These are phyloP conservation scores for Parus major DNA, from an alignment of 2,113 vertebrate genomes.

Conservation along the genomic window DNA sequence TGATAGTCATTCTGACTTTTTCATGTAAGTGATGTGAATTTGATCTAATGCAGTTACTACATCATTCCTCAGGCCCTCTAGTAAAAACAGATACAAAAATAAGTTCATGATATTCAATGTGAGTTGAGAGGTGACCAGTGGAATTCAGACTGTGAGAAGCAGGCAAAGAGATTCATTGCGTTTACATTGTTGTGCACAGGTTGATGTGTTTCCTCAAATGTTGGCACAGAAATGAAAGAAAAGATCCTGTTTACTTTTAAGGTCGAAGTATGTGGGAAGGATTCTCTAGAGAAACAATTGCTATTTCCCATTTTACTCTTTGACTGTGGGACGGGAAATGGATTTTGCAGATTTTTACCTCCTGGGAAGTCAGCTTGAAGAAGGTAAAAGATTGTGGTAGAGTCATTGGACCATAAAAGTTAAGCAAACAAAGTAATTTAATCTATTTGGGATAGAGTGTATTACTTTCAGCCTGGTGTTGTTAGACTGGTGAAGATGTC, in stretches of 20 bases:
- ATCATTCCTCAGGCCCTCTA: background rate
- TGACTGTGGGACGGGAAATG: slow-evolving; percentile 3
- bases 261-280: background rate
- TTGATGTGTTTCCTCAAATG: background rate
- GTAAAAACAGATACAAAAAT: background rate
- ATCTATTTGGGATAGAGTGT: background rate
- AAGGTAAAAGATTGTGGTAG: background rate
- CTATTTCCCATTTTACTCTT: background rate
- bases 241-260: slow-evolving; percentile 8
- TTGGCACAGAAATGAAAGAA: background rate
- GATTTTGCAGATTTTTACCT: background rate
- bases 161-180: background rate
- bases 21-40: background rate
- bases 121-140: background rate
- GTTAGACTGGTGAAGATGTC: background rate
- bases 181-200: fast-evolving
- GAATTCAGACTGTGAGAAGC: background rate
- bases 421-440: background rate
- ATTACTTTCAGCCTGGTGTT: background rate
- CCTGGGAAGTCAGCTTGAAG: background rate
- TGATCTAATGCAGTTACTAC: background rate
- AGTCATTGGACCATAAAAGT: background rate
- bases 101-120: background rate
- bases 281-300: background rate
- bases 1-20: background rate